Evolutionary conservation across 2,797 vertebrate species (phyloP).

Genomic region (Bothrops alternatus): DNA sequence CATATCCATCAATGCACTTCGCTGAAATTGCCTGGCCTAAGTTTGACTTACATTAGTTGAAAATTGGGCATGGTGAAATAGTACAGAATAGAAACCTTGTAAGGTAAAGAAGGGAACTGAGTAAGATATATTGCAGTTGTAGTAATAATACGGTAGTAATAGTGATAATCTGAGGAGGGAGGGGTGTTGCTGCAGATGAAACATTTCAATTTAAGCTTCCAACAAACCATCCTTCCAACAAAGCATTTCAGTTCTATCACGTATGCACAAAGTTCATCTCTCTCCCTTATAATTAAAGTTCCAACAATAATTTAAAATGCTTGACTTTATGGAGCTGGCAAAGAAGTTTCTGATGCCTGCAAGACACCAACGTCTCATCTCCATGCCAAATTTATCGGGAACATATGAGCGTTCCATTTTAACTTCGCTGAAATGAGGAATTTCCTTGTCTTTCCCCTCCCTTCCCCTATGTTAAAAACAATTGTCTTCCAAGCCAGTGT

Average conservation of each 20-base stretch:
- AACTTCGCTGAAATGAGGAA: not conserved
- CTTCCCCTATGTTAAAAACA: not conserved
- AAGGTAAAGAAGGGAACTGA: not conserved
- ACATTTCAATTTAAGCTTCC: not conserved
- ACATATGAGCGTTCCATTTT: not conserved
- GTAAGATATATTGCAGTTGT: not conserved
- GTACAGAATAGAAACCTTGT: not conserved
- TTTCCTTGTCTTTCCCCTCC: not conserved
- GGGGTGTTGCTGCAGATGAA: not conserved
- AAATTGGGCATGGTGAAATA: not conserved
- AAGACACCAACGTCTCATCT: not conserved
- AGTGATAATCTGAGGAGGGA: too few species aligned
- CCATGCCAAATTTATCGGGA: not conserved
- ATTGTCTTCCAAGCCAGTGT: not conserved
- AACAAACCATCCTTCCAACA: not conserved
- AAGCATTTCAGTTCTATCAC: not conserved
- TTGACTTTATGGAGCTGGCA: not conserved
- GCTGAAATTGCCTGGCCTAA: not conserved
- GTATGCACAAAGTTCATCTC: not conserved
- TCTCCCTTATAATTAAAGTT: not conserved
- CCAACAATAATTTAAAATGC: not conserved
- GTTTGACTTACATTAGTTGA: slow-evolving; percentile 1
- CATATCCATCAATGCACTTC: not conserved
- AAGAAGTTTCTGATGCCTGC: not conserved
- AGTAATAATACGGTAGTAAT: not conserved